Conservation (phyloP, 92 coral and sea anemone species). For the Palythoa grandiflora region DNA sequence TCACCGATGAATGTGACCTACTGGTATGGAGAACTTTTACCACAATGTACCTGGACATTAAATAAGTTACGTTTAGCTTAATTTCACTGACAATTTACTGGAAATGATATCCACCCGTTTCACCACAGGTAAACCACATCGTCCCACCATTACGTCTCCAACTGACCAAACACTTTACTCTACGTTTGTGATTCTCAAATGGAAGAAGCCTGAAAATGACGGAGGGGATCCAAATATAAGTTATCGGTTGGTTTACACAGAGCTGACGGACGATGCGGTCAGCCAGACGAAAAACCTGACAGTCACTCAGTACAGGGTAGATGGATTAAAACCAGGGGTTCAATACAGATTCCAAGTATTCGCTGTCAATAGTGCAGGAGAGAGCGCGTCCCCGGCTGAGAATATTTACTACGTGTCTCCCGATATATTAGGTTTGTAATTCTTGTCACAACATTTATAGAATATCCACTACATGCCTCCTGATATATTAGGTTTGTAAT, state of each 20-base stretch:
- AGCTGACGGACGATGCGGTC: not conserved
- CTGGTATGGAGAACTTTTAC: too few species aligned
- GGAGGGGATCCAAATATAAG: conserved; percentile 10
- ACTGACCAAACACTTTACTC: not conserved
- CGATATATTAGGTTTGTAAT: conserved; percentile 1
- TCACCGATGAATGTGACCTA: too few species aligned
- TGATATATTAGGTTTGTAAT: not conserved
- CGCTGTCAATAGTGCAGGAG: conserved; percentile 1
- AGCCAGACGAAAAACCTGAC: not conserved
- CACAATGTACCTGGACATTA: not conserved
- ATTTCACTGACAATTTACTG: not conserved
- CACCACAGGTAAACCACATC: conserved; percentile 14
- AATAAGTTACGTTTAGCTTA: not conserved
- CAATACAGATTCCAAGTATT: conserved; percentile 23
- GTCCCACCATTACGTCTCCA: conserved; percentile 1
- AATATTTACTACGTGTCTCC: not conserved
- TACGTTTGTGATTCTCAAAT: not conserved
- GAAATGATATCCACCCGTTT: not conserved
- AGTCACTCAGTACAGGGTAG: not conserved
- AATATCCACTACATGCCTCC: not conserved
- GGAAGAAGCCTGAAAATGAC: conserved; percentile 11
- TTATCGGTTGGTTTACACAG: conserved; percentile 13
- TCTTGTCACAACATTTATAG: not conserved
- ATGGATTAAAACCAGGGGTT: not conserved
- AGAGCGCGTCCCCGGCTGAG: conserved; percentile 7